These are phyloP conservation scores for Heliocidaris erythrogramma DNA, from an alignment of 35 echinoderm and acorn worm genomes.

Conservation along the genomic window DNA sequence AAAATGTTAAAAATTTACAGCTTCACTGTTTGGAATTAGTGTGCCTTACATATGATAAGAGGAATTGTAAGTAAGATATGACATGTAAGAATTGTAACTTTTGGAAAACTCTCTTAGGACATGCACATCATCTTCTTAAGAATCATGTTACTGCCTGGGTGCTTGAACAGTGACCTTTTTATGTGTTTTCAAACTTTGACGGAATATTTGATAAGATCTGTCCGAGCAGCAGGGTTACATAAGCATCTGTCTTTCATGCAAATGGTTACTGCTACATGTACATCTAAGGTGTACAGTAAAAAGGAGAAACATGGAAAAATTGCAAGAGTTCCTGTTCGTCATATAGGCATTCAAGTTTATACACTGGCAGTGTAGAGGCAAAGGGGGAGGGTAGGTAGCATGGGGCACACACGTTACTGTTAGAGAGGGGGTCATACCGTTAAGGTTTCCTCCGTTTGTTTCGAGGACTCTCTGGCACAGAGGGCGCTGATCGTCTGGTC, in stretches of 20 bases:
- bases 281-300: neutral
- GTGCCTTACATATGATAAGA: too few relatives aligned
- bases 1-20: neutral
- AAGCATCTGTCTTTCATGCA: too few relatives aligned
- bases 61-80: too few relatives aligned
- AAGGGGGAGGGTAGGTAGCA: neutral
- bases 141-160: too few relatives aligned
- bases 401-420: neutral
- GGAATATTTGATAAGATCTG: too few relatives aligned
- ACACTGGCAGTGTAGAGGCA: neutral
- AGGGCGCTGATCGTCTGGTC: neutral
- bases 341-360: neutral
- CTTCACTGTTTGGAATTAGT: too few relatives aligned
- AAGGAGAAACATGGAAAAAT: neutral
- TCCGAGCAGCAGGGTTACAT: too few relatives aligned
- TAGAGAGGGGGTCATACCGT: neutral
- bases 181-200: too few relatives aligned
- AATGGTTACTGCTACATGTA: neutral
- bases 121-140: too few relatives aligned
- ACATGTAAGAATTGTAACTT: neutral
- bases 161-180: too few relatives aligned
- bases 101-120: neutral
- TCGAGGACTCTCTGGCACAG: neutral
- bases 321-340: neutral
- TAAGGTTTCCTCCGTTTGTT: constrained; percentile 2